Base-by-base conservation (phyloP, 2,113 vertebrate species). In the Cranoglanis bouderius region DNA sequence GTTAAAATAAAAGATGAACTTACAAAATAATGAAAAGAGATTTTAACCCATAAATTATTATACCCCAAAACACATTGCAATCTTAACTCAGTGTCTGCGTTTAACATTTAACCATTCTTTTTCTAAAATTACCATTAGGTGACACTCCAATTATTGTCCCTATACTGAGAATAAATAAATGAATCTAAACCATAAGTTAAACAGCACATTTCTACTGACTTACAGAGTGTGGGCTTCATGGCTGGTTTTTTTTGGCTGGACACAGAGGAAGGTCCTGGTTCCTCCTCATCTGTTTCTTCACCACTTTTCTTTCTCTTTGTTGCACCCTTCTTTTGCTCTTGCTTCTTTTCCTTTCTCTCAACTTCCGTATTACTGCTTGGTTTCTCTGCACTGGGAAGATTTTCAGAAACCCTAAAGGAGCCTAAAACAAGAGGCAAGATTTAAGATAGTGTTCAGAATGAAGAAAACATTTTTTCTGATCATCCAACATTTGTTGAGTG, bases 181-280 rank as follows among this genome's bases (percentile, higher is more conserved):
- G n/a, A n/a, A n/a, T 3, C 0, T 35, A 70, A 70, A 70, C 65
- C 65, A 74, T 40, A 67, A 14, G 32, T 70, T 32, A 70, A 70
- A 32, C 1, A 13, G 13, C 65, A 70, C 65, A 43, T 74, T 21
- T 74, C 3, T 5, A 75, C 7, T 21, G 12, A 75, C 80, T 84
- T 43, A 91, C 90, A 91, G 72, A 84, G 86, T 2, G 1, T 2
- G 6, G 88, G 72, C 86, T 93, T 94, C 21, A 78, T 90, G 77
- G 26, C 26, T 19, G n/a, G 6, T 82, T 82, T 55, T n/a, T 82
- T 82, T 18, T 35, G 7, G 7, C 3, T 32, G 35, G 51, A 55
- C 29, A 4, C n/a, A 35, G 51, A 82, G 6, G n/a, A 82, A 82
- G n/a, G n/a, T 2, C 51, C 78, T 21, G 24, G 18, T 82, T 55